Conservation (phyloP, 2,888 invertebrate species). For the Argyresthia goedartella region DNA sequence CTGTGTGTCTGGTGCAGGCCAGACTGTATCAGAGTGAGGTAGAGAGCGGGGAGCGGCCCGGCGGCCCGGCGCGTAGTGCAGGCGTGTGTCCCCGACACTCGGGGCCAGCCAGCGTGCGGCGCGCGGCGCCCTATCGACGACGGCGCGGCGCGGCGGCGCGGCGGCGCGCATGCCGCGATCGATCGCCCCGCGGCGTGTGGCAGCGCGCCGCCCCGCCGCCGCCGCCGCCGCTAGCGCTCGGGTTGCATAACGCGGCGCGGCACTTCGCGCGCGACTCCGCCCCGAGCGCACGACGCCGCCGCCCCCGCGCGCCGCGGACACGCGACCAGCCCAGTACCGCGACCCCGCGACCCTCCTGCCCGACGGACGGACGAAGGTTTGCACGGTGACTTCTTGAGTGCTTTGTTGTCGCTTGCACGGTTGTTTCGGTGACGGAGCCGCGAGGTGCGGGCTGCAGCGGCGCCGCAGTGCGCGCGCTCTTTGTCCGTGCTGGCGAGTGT, state of each 20-base stretch:
- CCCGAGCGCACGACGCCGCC: slow-evolving; percentile 63
- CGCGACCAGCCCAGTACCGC: slow-evolving; percentile 46
- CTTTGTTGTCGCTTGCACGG: slow-evolving; percentile 31
- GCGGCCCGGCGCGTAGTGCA: too few species aligned
- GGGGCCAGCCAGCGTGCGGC: too few species aligned
- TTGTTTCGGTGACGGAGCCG: slow-evolving; percentile 19
- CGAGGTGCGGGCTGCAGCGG: slow-evolving; percentile 52
- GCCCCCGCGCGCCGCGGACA: slow-evolving; percentile 56
- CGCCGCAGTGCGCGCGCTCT: slow-evolving; percentile 41
- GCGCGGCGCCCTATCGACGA: too few species aligned
- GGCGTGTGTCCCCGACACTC: too few species aligned
- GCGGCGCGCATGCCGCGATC: slow-evolving; percentile 1
- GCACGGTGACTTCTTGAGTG: slow-evolving; percentile 41
- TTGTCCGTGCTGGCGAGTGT: slow-evolving; percentile 43
- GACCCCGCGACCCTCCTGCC: slow-evolving; percentile 22
- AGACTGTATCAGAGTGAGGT: too few species aligned
- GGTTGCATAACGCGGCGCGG: slow-evolving; percentile 57
- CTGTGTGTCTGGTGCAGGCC: too few species aligned
- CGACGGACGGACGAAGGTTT: slow-evolving; percentile 29
- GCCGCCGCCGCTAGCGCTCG: not conserved
- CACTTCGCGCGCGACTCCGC: slow-evolving; percentile 68
- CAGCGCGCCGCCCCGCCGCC: slow-evolving; percentile 27
- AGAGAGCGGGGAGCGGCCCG: too few species aligned
- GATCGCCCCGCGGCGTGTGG: slow-evolving; percentile 43
- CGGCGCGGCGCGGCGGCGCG: slow-evolving; percentile 10